Base-by-base conservation (phyloP, 2,113 vertebrate species). In the Coregonus clupeaformis region DNA sequence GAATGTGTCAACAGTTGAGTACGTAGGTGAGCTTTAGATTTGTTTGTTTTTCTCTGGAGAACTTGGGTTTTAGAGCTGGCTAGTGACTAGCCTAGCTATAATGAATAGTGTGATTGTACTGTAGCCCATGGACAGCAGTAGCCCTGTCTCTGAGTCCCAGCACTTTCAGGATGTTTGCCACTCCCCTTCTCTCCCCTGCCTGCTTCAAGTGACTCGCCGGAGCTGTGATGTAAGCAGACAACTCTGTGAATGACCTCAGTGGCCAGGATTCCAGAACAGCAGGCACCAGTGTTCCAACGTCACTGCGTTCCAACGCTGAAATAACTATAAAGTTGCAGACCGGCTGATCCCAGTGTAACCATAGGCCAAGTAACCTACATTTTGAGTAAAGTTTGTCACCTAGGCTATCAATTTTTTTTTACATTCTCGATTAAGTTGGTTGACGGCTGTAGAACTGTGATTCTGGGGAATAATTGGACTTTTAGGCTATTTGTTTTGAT, bases 201-300 rank as follows among this genome's bases (percentile, higher is more conserved):
- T 45, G 36, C n/a, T 68, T 24, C 5, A 47, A 62, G n/a, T 57
- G 67, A 76, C 74, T 69, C 36, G 13, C 67, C 69, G 5, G 60
- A 22, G 22, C 72, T 75, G 65, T 85, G 81, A 78, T 82, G 81
- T 82, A 83, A 84, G 77, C 73, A 67, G 63, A 67, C 79, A 22
- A 16, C 75, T 85, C 71, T 66, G 71, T 73, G 60, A 78, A 82
- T 87, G 81, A 85, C 73, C 81, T 85, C 79, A 85, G 75, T 47
- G 64, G 59, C 62, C 72, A 78, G 82, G 78, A 80, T 77, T 83
- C 78, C 69, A 73, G 72, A 71, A 47, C 67, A 52, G 64, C 74
- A 72, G 76, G 75, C 70, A 81, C 68, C 72, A 76, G 72, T 30
- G 22, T 77, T 78, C 6, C 2, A 18, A 52, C 24, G 72, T 84